These are phyloP conservation scores for Machimus atricapillus DNA, from an alignment of 2,888 invertebrate species.

Conservation along the genomic window DNA sequence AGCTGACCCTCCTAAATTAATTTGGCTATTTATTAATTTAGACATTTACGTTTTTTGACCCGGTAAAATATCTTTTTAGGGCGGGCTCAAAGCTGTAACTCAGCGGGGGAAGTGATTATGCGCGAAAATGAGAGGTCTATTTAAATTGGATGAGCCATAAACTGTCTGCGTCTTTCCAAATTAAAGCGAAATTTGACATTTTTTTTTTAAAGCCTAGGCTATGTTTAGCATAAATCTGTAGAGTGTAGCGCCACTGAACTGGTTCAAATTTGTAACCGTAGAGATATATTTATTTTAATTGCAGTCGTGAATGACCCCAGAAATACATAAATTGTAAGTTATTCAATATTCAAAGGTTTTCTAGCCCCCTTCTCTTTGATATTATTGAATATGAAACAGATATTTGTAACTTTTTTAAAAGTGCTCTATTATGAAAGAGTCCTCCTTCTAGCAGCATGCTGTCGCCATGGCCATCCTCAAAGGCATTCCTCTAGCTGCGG, in stretches of 20 bases:
- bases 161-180: background rate
- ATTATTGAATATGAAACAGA: background rate
- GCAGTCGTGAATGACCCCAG: background rate
- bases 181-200: background rate
- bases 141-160: constrained; percentile 1
- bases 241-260: background rate
- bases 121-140: background rate
- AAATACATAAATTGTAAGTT: background rate
- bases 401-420: background rate
- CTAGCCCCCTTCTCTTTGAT: background rate
- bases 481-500: background rate
- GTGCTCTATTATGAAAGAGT: background rate
- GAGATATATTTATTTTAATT: background rate
- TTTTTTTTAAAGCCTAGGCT: background rate
- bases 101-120: constrained; percentile 17
- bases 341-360: background rate
- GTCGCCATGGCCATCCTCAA: background rate
- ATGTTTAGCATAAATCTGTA: background rate
- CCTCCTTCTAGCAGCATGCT: background rate
- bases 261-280: background rate
- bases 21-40: constrained; percentile 30
- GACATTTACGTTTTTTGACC: constrained; percentile 20
- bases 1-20: background rate
- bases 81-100: background rate
- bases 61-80: constrained; percentile 11